Percentiles rank a stretch among this genome's conserved stretches.
phyloP scores from a whole-genome alignment of 2,888 invertebrate species.

The Nesidiocoris tenuis region DNA sequence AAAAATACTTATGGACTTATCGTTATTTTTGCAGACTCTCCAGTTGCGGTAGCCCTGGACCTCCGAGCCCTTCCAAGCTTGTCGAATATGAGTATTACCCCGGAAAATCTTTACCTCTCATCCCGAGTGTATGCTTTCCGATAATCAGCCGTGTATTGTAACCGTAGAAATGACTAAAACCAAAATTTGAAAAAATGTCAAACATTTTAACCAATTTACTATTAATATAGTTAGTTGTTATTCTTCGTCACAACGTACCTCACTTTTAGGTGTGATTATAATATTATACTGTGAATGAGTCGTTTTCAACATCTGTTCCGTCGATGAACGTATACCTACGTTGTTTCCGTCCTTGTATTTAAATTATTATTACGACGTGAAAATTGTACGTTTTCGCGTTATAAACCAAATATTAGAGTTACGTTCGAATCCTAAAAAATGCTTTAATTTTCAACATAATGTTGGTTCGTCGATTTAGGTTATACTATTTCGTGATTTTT shows the following conservation, averaged over 20 bases:
- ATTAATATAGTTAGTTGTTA: conserved; percentile 2
- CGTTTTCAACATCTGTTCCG: conserved; percentile 3
- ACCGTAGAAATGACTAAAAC: background rate
- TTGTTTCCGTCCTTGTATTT: conserved; percentile 36
- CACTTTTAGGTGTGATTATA: conserved; percentile 14
- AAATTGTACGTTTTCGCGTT: conserved; percentile 17
- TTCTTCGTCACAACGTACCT: conserved; percentile 35
- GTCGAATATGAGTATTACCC: conserved; percentile 33
- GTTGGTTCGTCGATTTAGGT: conserved; percentile 11
- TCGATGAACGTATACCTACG: conserved; percentile 3
- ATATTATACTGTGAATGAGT: background rate
- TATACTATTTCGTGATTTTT: conserved; percentile 11
- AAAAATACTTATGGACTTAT: too few relatives aligned
- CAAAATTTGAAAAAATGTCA: background rate
- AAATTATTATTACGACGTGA: conserved; percentile 2
- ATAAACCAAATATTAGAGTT: conserved; percentile 29
- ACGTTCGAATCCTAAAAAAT: conserved; percentile 9
- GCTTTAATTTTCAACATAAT: conserved; percentile 37
- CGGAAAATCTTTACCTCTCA: conserved; percentile 14
- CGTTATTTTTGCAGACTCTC: conserved; percentile 18
- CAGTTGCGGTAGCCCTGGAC: conserved; percentile 33
- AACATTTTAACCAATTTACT: too few relatives aligned
- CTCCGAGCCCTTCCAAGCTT: conserved; percentile 11
- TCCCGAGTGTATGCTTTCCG: conserved; percentile 37
- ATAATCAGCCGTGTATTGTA: conserved; percentile 22